Evolutionary conservation across 1,140 invertebrate genomes (phyloP).

Genomic region (Drusus annulatus): DNA sequence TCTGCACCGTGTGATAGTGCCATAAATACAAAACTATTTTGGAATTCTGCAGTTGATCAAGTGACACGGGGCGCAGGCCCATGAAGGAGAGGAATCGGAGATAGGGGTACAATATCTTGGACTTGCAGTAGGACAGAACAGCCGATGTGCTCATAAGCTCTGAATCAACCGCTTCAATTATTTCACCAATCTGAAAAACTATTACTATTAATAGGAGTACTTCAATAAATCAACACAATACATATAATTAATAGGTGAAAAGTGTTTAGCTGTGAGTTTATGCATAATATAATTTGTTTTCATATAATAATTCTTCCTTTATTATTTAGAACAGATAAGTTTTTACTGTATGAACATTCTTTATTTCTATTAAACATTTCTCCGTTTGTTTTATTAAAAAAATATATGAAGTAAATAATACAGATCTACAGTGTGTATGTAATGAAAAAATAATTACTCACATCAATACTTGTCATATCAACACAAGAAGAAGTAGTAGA

Average conservation of each 20-base stretch:
- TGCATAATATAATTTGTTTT: no score
- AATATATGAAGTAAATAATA: no score
- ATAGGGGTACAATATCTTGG: conserved; percentile 84
- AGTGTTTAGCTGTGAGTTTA: no score
- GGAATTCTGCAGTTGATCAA: conserved; percentile 74
- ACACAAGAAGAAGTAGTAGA: conserved; percentile 65
- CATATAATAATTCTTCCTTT: no score
- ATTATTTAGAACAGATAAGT: no score
- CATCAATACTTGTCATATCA: conserved; percentile 68
- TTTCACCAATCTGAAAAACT: conserved; percentile 75
- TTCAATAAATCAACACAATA: no score
- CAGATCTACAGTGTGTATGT: no score
- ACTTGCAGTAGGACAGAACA: conserved; percentile 83
- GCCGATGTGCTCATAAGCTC: conserved; percentile 81
- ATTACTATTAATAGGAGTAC: neutral
- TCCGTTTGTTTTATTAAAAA: no score
- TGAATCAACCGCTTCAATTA: conserved; percentile 76
- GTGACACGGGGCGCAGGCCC: conserved; percentile 80
- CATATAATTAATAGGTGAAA: no score
- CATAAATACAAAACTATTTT: conserved; percentile 74
- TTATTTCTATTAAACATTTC: no score
- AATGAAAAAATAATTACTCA: conserved; percentile 59
- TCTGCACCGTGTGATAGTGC: conserved; percentile 78
- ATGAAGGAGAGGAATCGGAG: conserved; percentile 80
- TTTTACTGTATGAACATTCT: no score